Evolutionary conservation across 2,888 invertebrate genomes (phyloP).

Genomic region (Ischnura elegans): DNA sequence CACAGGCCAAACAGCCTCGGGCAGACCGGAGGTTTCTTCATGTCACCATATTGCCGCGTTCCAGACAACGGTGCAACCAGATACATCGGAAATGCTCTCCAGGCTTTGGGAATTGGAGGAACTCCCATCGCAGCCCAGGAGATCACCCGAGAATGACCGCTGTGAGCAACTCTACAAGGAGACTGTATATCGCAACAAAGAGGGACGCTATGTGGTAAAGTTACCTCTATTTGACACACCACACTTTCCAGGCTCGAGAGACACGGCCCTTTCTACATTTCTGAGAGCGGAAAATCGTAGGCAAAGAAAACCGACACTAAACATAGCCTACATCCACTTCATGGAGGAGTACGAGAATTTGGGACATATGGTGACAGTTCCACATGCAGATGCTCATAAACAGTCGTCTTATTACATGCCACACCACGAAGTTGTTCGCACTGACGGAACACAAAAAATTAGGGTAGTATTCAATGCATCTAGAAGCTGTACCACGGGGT

Average conservation of each 20-base stretch:
- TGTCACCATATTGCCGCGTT: background rate
- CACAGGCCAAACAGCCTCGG: no score
- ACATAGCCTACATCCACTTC: background rate
- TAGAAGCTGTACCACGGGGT: background rate
- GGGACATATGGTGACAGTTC: background rate
- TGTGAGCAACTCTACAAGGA: background rate
- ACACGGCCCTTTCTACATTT: background rate
- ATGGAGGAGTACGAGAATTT: background rate
- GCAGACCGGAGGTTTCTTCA: background rate
- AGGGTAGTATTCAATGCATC: slow-evolving; percentile 10
- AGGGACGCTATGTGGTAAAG: background rate
- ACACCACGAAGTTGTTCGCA: background rate
- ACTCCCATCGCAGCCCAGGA: background rate
- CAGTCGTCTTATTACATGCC: background rate
- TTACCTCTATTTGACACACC: background rate
- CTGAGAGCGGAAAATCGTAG: background rate
- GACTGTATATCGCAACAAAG: background rate
- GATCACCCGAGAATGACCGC: background rate
- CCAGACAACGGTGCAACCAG: background rate
- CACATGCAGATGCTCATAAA: background rate
- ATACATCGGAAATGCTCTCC: background rate
- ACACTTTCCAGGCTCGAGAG: background rate
- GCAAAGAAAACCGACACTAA: background rate
- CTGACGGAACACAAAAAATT: background rate
- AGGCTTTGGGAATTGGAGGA: background rate